phyloP scores from a whole-genome alignment of 2,797 vertebrate genomes.

The Syncerus caffer region DNA sequence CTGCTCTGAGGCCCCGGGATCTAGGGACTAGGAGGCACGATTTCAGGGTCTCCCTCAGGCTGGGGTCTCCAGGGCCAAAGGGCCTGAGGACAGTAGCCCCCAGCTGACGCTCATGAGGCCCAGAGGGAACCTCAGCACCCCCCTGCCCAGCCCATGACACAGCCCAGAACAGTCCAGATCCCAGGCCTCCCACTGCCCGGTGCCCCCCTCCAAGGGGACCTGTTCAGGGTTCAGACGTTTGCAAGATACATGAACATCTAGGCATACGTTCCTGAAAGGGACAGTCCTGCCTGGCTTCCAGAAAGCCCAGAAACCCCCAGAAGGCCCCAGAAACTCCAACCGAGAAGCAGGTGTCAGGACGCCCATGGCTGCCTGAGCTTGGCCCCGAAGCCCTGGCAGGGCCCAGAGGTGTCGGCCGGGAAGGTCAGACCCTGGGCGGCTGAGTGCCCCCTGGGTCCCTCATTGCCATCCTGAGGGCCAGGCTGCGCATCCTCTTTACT shows the following conservation, averaged over 20 bases:
- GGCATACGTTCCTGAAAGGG: fast-evolving
- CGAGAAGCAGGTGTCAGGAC: not conserved
- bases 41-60: not conserved
- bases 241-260: not conserved
- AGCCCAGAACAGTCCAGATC: not conserved
- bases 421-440: not conserved
- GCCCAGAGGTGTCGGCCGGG: not conserved
- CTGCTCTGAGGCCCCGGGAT: not conserved
- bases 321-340: not conserved
- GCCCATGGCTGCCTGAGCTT: not conserved
- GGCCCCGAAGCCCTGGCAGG: not conserved
- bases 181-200: not conserved
- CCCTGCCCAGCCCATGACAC: not conserved
- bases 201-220: not conserved
- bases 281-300: not conserved
- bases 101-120: not conserved
- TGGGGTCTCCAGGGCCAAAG: not conserved
- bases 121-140: not conserved
- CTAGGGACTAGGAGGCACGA: too few relatives aligned
- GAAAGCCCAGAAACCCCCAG: not conserved
- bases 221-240: not conserved
- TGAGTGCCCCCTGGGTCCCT: too few relatives aligned
- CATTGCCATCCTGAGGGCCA: not conserved
- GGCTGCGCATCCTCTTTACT: not conserved
- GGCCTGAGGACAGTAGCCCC: not conserved